Evolutionary conservation across 2,888 invertebrate genomes (phyloP).

Genomic region (Drosophila falleni): DNA sequence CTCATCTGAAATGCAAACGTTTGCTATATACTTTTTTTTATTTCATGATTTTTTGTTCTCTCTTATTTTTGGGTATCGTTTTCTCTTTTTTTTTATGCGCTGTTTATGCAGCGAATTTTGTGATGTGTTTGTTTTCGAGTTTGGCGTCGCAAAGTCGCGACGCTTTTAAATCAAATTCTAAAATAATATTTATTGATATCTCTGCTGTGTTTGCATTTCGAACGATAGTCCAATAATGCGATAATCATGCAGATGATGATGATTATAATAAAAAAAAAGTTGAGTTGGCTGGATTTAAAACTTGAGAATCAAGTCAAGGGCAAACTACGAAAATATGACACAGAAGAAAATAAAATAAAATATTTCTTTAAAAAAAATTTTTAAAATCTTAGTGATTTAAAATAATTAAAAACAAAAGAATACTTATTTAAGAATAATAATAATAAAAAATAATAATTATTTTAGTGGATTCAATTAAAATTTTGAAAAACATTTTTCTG

Average conservation of each 20-base stretch:
- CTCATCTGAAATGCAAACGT: not conserved
- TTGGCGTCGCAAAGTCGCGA: slow-evolving; percentile 51
- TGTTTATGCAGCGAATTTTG: slow-evolving; percentile 40
- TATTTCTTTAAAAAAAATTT: too few relatives aligned
- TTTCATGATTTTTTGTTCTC: not conserved
- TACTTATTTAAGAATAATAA: too few relatives aligned
- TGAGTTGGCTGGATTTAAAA: not conserved
- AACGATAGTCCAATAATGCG: not conserved
- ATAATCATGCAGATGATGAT: not conserved
- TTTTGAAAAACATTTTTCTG: too few relatives aligned
- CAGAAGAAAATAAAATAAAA: too few relatives aligned
- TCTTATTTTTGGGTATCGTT: not conserved
- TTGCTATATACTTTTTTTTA: too few relatives aligned
- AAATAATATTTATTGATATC: slow-evolving; percentile 53
- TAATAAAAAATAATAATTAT: too few relatives aligned
- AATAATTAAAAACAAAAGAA: too few relatives aligned
- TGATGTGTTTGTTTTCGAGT: slow-evolving; percentile 60
- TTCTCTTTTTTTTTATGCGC: not conserved
- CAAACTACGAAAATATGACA: too few relatives aligned
- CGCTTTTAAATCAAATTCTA: slow-evolving; percentile 40
- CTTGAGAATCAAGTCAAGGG: not conserved
- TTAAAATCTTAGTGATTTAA: too few relatives aligned
- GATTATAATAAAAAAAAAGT: too few relatives aligned
- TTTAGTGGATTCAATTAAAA: too few relatives aligned
- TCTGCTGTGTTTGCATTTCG: slow-evolving; percentile 19